Percentiles rank a stretch among this genome's conserved stretches.
phyloP scores from a whole-genome alignment of 2,113 vertebrate genomes.

The Sebastes schlegelii region DNA sequence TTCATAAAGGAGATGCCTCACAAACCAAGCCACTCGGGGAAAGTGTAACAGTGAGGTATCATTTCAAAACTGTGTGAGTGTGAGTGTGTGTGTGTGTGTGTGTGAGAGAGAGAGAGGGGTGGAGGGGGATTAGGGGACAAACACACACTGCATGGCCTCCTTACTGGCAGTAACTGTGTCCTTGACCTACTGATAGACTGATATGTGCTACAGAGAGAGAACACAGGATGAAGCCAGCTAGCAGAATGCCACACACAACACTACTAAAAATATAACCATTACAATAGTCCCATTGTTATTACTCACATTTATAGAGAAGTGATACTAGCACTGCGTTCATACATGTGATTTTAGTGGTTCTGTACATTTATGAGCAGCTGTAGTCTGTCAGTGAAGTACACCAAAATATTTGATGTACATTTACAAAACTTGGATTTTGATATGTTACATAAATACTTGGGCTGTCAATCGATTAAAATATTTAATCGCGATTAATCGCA shows the following conservation, averaged over 20 bases:
- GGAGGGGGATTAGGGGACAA: conserved; percentile 37
- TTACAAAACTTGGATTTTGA: not conserved
- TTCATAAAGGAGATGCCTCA: conserved; percentile 31
- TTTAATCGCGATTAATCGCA: no score
- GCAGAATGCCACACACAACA: not conserved
- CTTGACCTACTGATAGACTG: conserved; percentile 71
- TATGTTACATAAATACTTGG: not conserved
- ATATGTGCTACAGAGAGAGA: conserved; percentile 24
- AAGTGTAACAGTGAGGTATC: conserved; percentile 7
- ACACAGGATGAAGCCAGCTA: conserved; percentile 29
- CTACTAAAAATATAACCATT: not conserved
- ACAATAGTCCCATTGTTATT: conserved; percentile 9
- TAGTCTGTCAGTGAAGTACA: not conserved
- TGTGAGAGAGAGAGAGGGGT: not conserved
- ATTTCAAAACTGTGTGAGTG: not conserved
- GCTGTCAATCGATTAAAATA: no score
- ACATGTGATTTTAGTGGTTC: not conserved
- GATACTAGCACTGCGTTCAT: not conserved
- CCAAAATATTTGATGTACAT: not conserved
- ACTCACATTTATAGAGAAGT: conserved; percentile 9
- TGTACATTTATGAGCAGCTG: not conserved
- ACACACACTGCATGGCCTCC: conserved; percentile 58
- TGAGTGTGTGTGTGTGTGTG: not conserved
- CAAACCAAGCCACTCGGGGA: conserved; percentile 28
- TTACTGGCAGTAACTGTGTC: conserved; percentile 57